Conservation (phyloP, 2,888 invertebrate species). For the Diarsia mendica region DNA sequence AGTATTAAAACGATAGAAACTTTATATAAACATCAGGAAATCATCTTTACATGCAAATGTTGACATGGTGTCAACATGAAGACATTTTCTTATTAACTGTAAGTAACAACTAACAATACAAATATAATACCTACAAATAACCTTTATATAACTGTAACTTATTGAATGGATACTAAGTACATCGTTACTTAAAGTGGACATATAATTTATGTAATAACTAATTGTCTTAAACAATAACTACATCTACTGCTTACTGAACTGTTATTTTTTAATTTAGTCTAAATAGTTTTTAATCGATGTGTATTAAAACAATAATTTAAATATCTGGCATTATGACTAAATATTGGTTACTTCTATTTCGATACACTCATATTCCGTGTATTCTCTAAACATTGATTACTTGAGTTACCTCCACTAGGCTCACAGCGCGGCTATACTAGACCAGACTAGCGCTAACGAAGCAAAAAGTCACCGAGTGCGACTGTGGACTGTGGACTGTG, state of each 20-base stretch:
- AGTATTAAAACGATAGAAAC: neutral
- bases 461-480: conserved; percentile 10
- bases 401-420: neutral
- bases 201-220: neutral
- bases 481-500: neutral
- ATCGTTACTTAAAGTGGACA: neutral
- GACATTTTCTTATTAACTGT: neutral
- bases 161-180: neutral
- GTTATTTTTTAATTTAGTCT: too few relatives aligned
- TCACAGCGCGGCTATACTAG: neutral
- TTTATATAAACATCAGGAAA: neutral
- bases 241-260: too few relatives aligned
- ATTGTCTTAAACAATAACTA: neutral
- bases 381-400: too few relatives aligned
- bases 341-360: neutral
- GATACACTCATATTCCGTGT: neutral
- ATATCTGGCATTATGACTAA: neutral
- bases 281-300: neutral
- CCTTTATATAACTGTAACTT: neutral
- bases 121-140: too few relatives aligned
- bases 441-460: conserved; percentile 9
- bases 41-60: neutral
- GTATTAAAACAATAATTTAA: neutral
- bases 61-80: neutral
- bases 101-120: neutral